Evolutionary conservation across 2,888 invertebrate species (phyloP), one percentile per base, ranked within the genome.

Genomic region (Tiliacea aurago): DNA sequence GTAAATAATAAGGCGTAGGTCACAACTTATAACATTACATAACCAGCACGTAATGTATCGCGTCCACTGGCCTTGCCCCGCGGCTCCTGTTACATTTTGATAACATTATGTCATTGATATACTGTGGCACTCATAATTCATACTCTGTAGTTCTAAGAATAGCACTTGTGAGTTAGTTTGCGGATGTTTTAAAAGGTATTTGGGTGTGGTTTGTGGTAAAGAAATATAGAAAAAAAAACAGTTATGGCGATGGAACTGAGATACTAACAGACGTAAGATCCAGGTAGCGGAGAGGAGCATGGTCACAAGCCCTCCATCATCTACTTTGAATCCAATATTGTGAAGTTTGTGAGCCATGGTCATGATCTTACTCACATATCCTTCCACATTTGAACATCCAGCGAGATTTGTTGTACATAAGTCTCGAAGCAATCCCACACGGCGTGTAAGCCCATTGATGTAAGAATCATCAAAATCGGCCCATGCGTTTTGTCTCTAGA

Each of bases 71-170:
- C 86, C 86, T 86, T 86, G 87, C 68, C 77, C 85, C 58, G 62
- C 72, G 80, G 58, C 63, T 86, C 73, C 76, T 78, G 80, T 86
- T 87, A 83, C 86, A 83, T 78, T 81, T 86, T 81, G 79, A 70
- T 76, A 65, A 59, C 82, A 67, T 86, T 81, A 84, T 75, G 73
- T 86, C 84, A 84, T 77, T 73, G 72, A 61, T 68, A 82, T 33
- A 11, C 47, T 53, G 73, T 72, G 56, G 41, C 43, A 78, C 43
- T 83, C 69, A 69, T 65, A 78, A 72, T 80, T 75, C 62, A 78
- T 62, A 59, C 41, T 71, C 76, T 76, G 65, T 71, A 67, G 66
- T 76, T 47, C 51, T 23, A 53, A 56, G 47, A 76, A 81, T 66
- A 49, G 7, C 13, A 45, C 10, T 80, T 1, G 18, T 28, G 33